Base-by-base conservation (phyloP, 2,888 invertebrate genomes). In the Brassicogethes aeneus region DNA sequence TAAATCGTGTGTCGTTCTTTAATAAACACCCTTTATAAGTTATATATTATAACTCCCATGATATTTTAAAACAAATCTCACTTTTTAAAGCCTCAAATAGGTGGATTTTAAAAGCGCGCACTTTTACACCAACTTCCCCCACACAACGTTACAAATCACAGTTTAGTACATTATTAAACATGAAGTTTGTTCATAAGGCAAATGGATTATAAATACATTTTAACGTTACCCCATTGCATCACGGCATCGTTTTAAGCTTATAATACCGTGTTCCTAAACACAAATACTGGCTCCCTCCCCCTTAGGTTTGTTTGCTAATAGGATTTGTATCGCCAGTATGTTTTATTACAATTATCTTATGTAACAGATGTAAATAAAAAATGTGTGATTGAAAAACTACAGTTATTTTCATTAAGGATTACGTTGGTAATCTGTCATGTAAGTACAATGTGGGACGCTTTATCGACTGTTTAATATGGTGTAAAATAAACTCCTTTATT, bases 311-410 rank as follows among this genome's bases (percentile, higher is more conserved):
- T 36, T 37, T 15, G 29, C 17, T 40, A 40, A 45, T 45, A 40
- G 45, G 45, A 45, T 45, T 45, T n/a, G 23, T 33, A 16, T 37
- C 40, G 45, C 23, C 23, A 5, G 57, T 52, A 56, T 61, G 61
- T 61, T 61, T 60, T 60, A 60, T 63, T 63, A 63, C 62, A 61
- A 62, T 63, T 62, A 61, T 57, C 52, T 51, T 52, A 40, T 37
- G 42, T 59, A 59, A 58, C 61, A 61, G 60, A 61, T 62, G 61
- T 62, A 62, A 61, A 62, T 61, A 56, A 43, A 52, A 39, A 40
- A 41, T 45, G 40, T 46, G 50, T 46, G 50, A 51, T 47, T 52
- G 48, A 10, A 23, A 23, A 23, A 23, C 23, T 23, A 23, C 23
- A 23, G 23, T 7, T n/a, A 23, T 23, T 23, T 7, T 23, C 10